These are phyloP conservation scores for Agonopterix subpropinquella DNA, from an alignment of 2,888 invertebrate species.

Conservation along the genomic window DNA sequence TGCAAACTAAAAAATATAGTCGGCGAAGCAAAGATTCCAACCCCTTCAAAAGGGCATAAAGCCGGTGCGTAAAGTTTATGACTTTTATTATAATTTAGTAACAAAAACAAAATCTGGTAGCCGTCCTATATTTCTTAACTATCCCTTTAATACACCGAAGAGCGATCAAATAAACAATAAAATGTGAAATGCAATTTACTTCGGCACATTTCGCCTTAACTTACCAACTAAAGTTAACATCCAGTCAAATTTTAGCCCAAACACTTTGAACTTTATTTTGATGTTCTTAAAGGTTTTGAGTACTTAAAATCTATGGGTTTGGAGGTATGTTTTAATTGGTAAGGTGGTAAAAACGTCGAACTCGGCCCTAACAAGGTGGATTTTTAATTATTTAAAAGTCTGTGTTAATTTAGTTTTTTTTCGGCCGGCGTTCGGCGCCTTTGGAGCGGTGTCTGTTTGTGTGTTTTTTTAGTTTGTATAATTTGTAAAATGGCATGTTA, in stretches of 20 bases:
- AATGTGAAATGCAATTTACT: constrained; percentile 50
- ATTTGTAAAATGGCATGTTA: constrained; percentile 72
- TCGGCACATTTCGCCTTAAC: constrained; percentile 39
- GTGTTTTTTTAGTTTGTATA: constrained; percentile 52
- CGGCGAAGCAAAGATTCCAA: too few species aligned
- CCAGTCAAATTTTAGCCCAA: constrained; percentile 1
- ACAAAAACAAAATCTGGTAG: constrained; percentile 9
- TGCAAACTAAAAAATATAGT: too few species aligned
- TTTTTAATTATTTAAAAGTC: constrained; percentile 67
- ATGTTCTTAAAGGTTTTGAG: background rate
- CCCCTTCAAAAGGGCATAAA: background rate
- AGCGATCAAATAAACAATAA: constrained; percentile 66
- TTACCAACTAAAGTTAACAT: constrained; percentile 5
- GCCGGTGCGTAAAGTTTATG: background rate
- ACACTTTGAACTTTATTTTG: constrained; percentile 16
- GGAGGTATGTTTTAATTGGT: constrained; percentile 9
- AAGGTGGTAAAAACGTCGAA: constrained; percentile 46
- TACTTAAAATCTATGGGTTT: constrained; percentile 8
- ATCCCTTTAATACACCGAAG: constrained; percentile 9
- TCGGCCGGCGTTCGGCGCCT: constrained; percentile 39
- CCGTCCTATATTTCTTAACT: constrained; percentile 6
- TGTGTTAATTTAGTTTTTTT: constrained; percentile 66
- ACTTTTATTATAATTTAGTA: background rate
- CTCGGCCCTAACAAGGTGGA: constrained; percentile 59
- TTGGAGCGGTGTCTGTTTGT: constrained; percentile 41